Base-by-base conservation (phyloP, 2,113 vertebrate species). In the Pelodiscus sinensis region DNA sequence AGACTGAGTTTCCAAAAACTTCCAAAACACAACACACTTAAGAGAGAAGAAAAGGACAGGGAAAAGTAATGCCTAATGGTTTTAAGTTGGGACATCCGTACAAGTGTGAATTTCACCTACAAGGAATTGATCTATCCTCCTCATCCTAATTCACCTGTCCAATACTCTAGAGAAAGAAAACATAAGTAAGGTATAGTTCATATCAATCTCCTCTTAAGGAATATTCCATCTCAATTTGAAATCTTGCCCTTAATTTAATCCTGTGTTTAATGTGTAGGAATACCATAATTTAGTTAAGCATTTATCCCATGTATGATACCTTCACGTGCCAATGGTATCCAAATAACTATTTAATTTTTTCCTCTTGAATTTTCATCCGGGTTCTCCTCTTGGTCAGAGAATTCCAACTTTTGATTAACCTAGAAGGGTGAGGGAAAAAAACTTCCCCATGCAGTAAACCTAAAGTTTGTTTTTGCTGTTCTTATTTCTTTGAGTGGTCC, bases 321-420 rank as follows among this genome's bases (percentile, higher is more conserved):
- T 77, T 93, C 2, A 68, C 77, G n/a, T 62, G 90, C 94, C 79
- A 55, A 31, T 51, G 25, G 90, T 92, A 94, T 93, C 92, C 87
- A 25, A 71, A 3, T 25, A 81, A 62, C 87, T 89, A 84, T 81
- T 44, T 44, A 86, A 51, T 31, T 87, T 95, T 84, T 86, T 78
- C 86, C 81, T 89, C 9, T 79, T 92, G 79, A 94, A 88, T 90
- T 86, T 91, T 89, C 88, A 92, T 84, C 35, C 9, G 86, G 16
- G 13, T 94, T 96, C 56, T 85, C 54, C 89, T 81, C 51, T 79
- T 73, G 83, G 81, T 82, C 2, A 2, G 89, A 57, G 92, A 88
- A 93, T 84, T 94, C 35, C 57, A 62, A 89, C 56, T 88, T 88
- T 79, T 84, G 50, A 31, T 19, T 94, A 95, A 68, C n/a, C 91